Evolutionary conservation across 2,113 vertebrate genomes (phyloP).

Genomic region (Stictonetta naevosa): DNA sequence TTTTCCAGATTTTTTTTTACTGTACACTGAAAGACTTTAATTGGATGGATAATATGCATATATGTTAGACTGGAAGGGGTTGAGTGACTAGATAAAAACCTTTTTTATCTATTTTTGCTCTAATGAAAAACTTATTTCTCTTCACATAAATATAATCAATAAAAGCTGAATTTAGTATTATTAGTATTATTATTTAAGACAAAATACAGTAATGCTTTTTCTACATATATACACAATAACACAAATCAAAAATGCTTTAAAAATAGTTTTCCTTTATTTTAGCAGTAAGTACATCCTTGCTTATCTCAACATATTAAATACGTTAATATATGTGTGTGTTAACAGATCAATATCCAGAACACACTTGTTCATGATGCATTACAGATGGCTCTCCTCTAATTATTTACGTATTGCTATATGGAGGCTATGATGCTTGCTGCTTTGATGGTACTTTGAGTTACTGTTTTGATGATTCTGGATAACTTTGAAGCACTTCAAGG

Average conservation of each 20-base stretch:
- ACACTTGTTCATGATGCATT: not conserved
- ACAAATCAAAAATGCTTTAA: not conserved
- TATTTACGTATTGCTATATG: constrained; percentile 46
- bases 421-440: not conserved
- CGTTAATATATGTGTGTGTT: not conserved
- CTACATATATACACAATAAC: not conserved
- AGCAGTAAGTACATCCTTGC: not conserved
- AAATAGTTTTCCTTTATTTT: not conserved
- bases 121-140: not conserved
- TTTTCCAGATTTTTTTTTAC: not conserved
- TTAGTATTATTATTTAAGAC: not conserved
- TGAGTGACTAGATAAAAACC: not conserved
- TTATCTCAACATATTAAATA: not conserved
- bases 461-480: constrained; percentile 7
- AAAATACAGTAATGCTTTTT: not conserved
- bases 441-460: constrained; percentile 37
- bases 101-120: not conserved
- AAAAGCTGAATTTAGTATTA: not conserved
- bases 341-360: constrained; percentile 29
- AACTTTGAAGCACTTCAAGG: constrained; percentile 54
- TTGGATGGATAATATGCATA: not conserved
- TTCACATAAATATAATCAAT: not conserved
- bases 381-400: constrained; percentile 41
- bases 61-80: not conserved
- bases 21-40: not conserved